Evolutionary conservation across 2,888 invertebrate species (phyloP).

Genomic region (Drosophila pegasa): DNA sequence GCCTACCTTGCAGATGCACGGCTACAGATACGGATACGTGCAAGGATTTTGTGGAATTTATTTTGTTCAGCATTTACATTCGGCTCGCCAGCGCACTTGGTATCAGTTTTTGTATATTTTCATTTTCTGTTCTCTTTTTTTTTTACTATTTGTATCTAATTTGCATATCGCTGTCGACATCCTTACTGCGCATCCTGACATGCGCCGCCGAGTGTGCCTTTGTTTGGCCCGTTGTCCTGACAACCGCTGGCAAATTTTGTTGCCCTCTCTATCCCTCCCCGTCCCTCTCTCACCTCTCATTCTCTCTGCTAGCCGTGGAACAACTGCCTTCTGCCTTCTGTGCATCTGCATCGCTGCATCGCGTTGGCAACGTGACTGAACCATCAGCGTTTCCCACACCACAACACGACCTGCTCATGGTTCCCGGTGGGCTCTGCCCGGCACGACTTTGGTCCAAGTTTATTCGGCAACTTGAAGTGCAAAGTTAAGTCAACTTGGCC

Average conservation of each 20-base stretch:
- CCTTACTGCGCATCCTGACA: slow-evolving; percentile 65
- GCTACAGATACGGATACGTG: slow-evolving; percentile 62
- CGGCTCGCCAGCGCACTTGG: slow-evolving; percentile 40
- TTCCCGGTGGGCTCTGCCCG: slow-evolving; percentile 1
- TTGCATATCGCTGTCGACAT: slow-evolving; percentile 78
- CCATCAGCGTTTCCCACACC: slow-evolving; percentile 1
- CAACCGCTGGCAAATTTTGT: slow-evolving; percentile 69
- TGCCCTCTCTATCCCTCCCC: slow-evolving; percentile 32
- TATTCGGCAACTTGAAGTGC: slow-evolving; percentile 77
- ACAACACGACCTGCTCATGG: background rate
- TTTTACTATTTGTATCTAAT: slow-evolving; percentile 81
- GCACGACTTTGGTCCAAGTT: slow-evolving; percentile 66
- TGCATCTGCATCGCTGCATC: slow-evolving; percentile 71
- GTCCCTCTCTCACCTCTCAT: background rate
- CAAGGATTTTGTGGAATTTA: slow-evolving; percentile 71
- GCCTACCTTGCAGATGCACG: slow-evolving; percentile 59
- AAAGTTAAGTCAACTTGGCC: slow-evolving; percentile 76
- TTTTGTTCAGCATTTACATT: slow-evolving; percentile 74
- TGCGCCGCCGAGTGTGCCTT: slow-evolving; percentile 44
- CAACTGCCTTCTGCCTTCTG: slow-evolving; percentile 19
- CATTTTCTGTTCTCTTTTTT: no score
- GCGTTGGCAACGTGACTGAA: slow-evolving; percentile 36
- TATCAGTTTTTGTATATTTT: slow-evolving; percentile 16
- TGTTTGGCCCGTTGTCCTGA: slow-evolving; percentile 68
- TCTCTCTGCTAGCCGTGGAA: background rate